phyloP scores from a whole-genome alignment of 1,140 invertebrate genomes.

The Phortica variegata region DNA sequence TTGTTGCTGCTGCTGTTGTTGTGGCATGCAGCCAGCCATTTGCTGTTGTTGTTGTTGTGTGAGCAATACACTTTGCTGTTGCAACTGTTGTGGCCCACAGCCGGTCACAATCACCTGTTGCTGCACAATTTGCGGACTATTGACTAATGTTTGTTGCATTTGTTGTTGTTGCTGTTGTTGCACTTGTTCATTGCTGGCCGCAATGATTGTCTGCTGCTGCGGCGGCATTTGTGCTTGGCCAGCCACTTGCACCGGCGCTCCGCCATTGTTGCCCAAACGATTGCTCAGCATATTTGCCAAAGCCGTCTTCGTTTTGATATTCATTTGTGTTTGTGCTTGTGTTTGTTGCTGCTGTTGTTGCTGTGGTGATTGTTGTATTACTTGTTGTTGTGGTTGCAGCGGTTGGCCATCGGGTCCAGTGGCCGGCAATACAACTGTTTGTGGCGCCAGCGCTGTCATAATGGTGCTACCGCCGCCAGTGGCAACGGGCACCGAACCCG shows the following conservation, averaged over 20 bases:
- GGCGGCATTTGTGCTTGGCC: conserved; percentile 28
- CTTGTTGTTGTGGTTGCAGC: conserved; percentile 49
- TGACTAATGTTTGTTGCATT: conserved; percentile 18
- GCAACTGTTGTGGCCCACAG: conserved; percentile 30
- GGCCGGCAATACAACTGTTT: conserved; percentile 62
- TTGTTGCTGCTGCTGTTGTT: conserved; percentile 41
- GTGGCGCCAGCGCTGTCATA: conserved; percentile 42
- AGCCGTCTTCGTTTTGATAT: conserved; percentile 92
- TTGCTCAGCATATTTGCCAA: conserved; percentile 92
- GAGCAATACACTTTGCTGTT: conserved; percentile 25
- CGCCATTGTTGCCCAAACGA: conserved; percentile 68
- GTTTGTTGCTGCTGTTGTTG: conserved; percentile 49
- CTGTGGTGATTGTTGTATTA: conserved; percentile 33
- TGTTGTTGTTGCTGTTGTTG: conserved; percentile 61
- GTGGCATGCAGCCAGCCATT: conserved; percentile 60
- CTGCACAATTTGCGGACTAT: conserved; percentile 36
- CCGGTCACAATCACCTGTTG: conserved; percentile 42
- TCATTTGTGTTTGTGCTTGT: conserved; percentile 62
- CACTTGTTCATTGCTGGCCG: conserved; percentile 27
- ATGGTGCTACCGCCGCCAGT: conserved; percentile 23
- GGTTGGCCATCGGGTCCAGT: conserved; percentile 38
- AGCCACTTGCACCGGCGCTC: conserved; percentile 23
- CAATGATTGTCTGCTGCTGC: conserved; percentile 59
- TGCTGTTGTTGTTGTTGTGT: conserved; percentile 28
- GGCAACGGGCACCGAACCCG: conserved; percentile 19